These are phyloP conservation scores for Prochilodus magdalenae DNA, from an alignment of 2,113 vertebrate species.

Conservation along the genomic window DNA sequence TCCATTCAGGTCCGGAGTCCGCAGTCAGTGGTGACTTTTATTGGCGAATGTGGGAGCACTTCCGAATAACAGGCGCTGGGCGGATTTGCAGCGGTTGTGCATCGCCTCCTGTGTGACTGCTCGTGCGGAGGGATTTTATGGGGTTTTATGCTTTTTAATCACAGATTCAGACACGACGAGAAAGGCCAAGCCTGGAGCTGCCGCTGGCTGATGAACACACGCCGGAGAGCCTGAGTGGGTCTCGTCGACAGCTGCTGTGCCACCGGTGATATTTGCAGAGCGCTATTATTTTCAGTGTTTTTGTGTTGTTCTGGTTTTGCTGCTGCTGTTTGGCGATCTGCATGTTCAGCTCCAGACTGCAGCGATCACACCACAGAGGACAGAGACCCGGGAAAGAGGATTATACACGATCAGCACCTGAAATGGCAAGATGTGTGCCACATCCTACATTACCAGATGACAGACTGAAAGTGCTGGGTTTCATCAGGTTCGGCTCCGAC, in stretches of 20 bases:
- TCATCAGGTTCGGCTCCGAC: not conserved
- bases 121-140: constrained; percentile 32
- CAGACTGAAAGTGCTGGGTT: constrained; percentile 3
- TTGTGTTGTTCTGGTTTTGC: not conserved
- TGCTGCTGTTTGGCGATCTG: not conserved
- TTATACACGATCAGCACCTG: not conserved
- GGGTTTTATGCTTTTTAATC: constrained; percentile 12
- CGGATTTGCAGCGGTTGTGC: constrained; percentile 35
- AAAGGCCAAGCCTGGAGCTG: not conserved
- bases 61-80: constrained; percentile 10
- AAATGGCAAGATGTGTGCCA: not conserved
- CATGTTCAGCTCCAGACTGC: not conserved
- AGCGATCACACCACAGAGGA: not conserved
- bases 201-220: not conserved
- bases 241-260: not conserved
- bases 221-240: not conserved
- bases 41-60: constrained; percentile 15
- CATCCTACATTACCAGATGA: constrained; percentile 8
- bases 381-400: not conserved
- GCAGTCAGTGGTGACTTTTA: constrained; percentile 28
- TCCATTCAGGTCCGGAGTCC: not conserved
- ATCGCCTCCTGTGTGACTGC: constrained; percentile 19
- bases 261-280: not conserved
- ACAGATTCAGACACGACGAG: not conserved
- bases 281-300: not conserved